Conservation (phyloP, 1,140 invertebrate species). For the Pseudomyrmex sp. region DNA sequence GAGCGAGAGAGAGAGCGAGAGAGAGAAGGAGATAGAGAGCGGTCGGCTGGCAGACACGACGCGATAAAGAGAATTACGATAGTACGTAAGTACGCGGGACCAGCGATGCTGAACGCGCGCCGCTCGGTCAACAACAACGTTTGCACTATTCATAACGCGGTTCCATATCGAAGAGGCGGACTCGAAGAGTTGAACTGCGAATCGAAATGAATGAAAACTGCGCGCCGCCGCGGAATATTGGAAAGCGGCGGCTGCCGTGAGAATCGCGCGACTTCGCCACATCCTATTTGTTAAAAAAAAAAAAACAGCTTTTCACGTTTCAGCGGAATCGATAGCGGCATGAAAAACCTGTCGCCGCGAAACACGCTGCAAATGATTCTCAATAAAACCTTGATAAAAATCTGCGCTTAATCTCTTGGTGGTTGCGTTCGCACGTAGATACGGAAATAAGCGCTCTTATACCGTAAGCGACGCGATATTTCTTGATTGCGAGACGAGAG, state of each 20-base stretch:
- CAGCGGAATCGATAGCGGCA: neutral
- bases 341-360: slow-evolving; percentile 9
- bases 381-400: neutral
- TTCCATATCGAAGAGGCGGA: slow-evolving; percentile 44
- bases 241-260: slow-evolving; percentile 20
- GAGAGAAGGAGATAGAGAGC: neutral
- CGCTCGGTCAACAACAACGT: slow-evolving; percentile 13
- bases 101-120: slow-evolving; percentile 45
- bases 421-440: neutral
- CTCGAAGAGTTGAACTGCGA: slow-evolving; percentile 40
- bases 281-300: slow-evolving; percentile 19
- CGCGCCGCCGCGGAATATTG: slow-evolving; percentile 29
- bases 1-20: neutral
- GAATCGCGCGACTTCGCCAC: neutral
- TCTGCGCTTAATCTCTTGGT: neutral
- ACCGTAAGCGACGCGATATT: neutral
- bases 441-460: neutral
- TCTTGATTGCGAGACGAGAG: too few species aligned
- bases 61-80: slow-evolving; percentile 61
- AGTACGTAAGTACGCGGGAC: slow-evolving; percentile 9
- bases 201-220: slow-evolving; percentile 48
- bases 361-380: neutral
- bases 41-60: slow-evolving; percentile 41
- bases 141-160: slow-evolving; percentile 51
- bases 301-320: neutral